Conservation (phyloP, 2,113 vertebrate genomes). For the Bujurquina vittata region DNA sequence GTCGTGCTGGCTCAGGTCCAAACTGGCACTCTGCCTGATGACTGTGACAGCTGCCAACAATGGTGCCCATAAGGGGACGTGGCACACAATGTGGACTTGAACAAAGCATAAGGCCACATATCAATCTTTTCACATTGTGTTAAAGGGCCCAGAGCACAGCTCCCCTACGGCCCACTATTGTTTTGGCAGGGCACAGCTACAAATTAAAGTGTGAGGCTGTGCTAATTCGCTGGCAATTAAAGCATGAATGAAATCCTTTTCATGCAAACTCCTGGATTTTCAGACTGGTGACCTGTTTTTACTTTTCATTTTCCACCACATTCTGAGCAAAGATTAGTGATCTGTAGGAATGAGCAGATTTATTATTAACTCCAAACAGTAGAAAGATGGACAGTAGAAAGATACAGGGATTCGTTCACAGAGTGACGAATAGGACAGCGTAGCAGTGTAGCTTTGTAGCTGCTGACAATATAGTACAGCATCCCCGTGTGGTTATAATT, state of each 20-base stretch:
- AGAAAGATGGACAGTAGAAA: too few species aligned
- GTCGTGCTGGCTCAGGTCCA: conserved; percentile 27
- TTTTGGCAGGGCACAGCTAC: conserved; percentile 12
- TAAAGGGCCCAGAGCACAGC: conserved; percentile 20
- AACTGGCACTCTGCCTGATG: conserved; percentile 27
- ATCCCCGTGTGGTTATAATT: background rate
- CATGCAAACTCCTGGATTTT: background rate
- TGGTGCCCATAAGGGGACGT: conserved; percentile 20
- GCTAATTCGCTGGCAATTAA: conserved; percentile 26
- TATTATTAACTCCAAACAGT: too few species aligned
- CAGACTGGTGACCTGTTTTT: background rate
- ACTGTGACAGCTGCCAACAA: conserved; percentile 45
- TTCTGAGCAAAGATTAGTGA: background rate
- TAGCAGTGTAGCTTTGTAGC: background rate
- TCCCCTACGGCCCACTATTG: conserved; percentile 15
- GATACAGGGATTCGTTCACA: background rate
- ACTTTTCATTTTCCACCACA: background rate
- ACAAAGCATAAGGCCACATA: conserved; percentile 49
- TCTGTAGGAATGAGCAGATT: background rate
- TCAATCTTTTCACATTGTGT: conserved; percentile 49
- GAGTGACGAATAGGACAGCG: background rate
- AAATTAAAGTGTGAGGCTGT: conserved; percentile 23
- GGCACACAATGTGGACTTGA: conserved; percentile 27
- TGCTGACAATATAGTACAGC: background rate
- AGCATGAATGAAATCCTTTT: background rate